Conservation (phyloP, 2,113 vertebrate species). For the Corythoichthys intestinalis region DNA sequence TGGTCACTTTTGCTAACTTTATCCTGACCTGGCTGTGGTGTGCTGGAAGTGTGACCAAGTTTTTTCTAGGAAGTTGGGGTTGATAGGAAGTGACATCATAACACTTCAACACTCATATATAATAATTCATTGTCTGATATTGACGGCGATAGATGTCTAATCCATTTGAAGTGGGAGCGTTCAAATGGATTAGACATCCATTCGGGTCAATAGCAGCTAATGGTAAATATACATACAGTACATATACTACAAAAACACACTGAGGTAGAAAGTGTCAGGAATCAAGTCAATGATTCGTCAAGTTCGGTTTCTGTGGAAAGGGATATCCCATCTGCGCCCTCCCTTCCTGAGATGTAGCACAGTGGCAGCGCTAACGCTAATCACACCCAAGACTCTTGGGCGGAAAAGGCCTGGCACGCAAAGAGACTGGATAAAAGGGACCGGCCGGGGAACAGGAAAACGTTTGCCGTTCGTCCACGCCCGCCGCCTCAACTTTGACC, state of each 20-base stretch:
- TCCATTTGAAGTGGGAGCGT: no score
- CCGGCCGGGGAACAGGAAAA: slow-evolving; percentile 46
- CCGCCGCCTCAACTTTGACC: slow-evolving; percentile 38
- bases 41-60: slow-evolving; percentile 48
- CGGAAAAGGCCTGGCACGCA: slow-evolving; percentile 48
- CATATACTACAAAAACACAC: no score
- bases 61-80: not conserved
- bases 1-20: slow-evolving; percentile 83
- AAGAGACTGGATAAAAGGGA: slow-evolving; percentile 32
- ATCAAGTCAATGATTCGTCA: not conserved
- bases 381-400: slow-evolving; percentile 26
- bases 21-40: slow-evolving; percentile 78
- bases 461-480: slow-evolving; percentile 30
- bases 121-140: no score
- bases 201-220: no score
- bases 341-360: slow-evolving; percentile 44
- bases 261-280: not conserved
- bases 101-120: not conserved
- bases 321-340: slow-evolving; percentile 45
- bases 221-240: no score
- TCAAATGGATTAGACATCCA: no score
- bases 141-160: no score
- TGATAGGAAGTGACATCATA: not conserved
- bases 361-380: slow-evolving; percentile 8
- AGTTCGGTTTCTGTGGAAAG: slow-evolving; percentile 11